phyloP scores from a whole-genome alignment of 2,888 invertebrate species.

The Chrysina gloriosa region DNA sequence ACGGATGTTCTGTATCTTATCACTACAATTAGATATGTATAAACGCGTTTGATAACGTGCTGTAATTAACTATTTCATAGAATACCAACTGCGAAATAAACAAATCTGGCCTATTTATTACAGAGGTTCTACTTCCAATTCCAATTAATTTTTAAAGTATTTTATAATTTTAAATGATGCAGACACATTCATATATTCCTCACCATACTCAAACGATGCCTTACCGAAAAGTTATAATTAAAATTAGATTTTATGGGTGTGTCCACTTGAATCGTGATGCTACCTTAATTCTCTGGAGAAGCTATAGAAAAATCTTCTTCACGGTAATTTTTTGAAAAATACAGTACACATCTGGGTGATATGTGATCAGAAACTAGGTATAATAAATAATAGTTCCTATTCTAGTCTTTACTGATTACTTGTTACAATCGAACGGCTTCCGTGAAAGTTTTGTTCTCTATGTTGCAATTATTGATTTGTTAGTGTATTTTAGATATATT shows the following conservation, averaged over 20 bases:
- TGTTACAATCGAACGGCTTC: too few relatives aligned
- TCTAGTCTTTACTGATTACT: too few relatives aligned
- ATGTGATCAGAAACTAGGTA: too few relatives aligned
- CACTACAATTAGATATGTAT: slow-evolving; percentile 21
- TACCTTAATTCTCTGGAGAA: too few relatives aligned
- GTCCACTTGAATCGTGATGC: too few relatives aligned
- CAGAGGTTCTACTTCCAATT: neutral
- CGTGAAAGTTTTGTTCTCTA: too few relatives aligned
- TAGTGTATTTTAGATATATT: too few relatives aligned
- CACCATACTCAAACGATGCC: neutral
- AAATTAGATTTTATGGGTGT: slow-evolving; percentile 1
- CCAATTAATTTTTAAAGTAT: slow-evolving; percentile 19
- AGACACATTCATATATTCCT: neutral
- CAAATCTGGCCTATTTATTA: slow-evolving; percentile 20
- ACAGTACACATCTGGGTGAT: too few relatives aligned
- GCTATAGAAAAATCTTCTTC: too few relatives aligned
- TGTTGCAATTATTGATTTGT: too few relatives aligned
- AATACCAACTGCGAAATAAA: neutral
- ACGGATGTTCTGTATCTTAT: slow-evolving; percentile 1
- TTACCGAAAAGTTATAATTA: neutral
- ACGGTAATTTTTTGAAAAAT: too few relatives aligned
- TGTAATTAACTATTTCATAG: slow-evolving; percentile 5
- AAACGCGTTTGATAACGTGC: slow-evolving; percentile 18
- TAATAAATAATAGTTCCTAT: too few relatives aligned
- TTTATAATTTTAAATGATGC: slow-evolving; percentile 13